These are phyloP conservation scores for Drosophila nigricruria DNA, from an alignment of 2,888 invertebrate species.

Conservation along the genomic window DNA sequence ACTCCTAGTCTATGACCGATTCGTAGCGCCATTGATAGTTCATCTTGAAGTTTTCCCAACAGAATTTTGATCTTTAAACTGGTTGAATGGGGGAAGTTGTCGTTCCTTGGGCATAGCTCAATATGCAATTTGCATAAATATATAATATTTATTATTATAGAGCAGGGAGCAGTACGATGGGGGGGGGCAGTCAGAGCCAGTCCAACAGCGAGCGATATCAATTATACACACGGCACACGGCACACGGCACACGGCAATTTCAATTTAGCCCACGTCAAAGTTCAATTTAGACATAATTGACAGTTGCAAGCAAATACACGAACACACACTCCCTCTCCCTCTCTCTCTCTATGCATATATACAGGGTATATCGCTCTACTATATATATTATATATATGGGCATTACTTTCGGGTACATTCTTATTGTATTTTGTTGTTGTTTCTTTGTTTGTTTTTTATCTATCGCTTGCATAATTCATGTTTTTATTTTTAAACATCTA, in stretches of 20 bases:
- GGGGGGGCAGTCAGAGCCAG: not conserved
- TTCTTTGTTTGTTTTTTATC: conserved; percentile 53
- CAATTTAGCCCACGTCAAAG: conserved; percentile 62
- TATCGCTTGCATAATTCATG: conserved; percentile 59
- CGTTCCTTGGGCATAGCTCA: not conserved
- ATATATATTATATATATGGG: not conserved
- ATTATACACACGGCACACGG: conserved; percentile 40
- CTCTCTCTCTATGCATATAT: not conserved
- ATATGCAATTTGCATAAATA: conserved; percentile 27
- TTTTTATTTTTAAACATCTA: conserved; percentile 69
- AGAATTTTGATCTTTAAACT: not conserved
- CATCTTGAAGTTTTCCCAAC: not conserved
- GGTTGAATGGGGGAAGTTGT: not conserved
- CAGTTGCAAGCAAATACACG: conserved; percentile 32
- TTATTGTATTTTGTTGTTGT: not conserved
- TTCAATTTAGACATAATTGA: conserved; percentile 74
- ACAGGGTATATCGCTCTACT: not conserved
- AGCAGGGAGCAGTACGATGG: not conserved
- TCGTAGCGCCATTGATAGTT: not conserved
- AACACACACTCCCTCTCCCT: not conserved
- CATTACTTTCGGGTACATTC: conserved; percentile 6
- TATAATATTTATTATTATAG: not conserved
- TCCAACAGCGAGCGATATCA: conserved; percentile 21
- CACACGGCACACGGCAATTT: conserved; percentile 30
- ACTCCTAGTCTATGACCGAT: not conserved